These are phyloP conservation scores for Blastobasis lacticolella DNA, from an alignment of 2,888 invertebrate species.

Conservation along the genomic window DNA sequence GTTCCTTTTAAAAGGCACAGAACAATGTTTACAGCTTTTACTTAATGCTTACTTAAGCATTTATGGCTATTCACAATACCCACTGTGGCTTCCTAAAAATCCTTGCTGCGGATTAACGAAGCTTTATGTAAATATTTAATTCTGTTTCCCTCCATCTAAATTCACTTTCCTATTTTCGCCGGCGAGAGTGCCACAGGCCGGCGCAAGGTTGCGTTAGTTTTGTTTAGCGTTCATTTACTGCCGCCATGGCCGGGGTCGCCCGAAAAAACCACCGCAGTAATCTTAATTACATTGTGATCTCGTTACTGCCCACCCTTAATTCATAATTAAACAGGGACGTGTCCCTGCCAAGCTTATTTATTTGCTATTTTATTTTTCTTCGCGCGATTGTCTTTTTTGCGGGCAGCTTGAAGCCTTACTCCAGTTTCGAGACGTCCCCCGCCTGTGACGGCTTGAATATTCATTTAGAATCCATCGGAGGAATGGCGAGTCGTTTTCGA, in stretches of 20 bases:
- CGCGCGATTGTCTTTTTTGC: conserved; percentile 43
- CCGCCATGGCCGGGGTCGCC: conserved; percentile 41
- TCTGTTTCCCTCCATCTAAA: not conserved
- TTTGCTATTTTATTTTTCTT: conserved; percentile 64
- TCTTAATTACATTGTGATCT: conserved; percentile 73
- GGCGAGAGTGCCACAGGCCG: conserved; percentile 12
- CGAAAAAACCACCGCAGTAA: conserved; percentile 66
- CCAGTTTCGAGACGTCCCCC: conserved; percentile 44
- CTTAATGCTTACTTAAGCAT: too few species aligned
- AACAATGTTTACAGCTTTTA: too few species aligned
- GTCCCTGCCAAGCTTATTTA: conserved; percentile 62
- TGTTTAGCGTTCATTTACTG: conserved; percentile 54
- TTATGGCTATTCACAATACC: too few species aligned
- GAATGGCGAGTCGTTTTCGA: conserved; percentile 57
- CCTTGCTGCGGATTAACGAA: not conserved
- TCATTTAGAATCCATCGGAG: conserved; percentile 65
- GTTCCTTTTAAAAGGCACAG: too few species aligned
- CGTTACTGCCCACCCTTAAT: conserved; percentile 66
- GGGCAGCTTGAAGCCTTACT: conserved; percentile 46
- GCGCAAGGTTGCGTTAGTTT: conserved; percentile 39
- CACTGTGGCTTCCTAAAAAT: too few species aligned
- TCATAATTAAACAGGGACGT: conserved; percentile 72
- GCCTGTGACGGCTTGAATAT: conserved; percentile 63
- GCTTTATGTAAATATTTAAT: conserved; percentile 1
- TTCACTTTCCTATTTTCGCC: not conserved